phyloP scores from a whole-genome alignment of 2,888 invertebrate species.

The Ariolimax columbianus region DNA sequence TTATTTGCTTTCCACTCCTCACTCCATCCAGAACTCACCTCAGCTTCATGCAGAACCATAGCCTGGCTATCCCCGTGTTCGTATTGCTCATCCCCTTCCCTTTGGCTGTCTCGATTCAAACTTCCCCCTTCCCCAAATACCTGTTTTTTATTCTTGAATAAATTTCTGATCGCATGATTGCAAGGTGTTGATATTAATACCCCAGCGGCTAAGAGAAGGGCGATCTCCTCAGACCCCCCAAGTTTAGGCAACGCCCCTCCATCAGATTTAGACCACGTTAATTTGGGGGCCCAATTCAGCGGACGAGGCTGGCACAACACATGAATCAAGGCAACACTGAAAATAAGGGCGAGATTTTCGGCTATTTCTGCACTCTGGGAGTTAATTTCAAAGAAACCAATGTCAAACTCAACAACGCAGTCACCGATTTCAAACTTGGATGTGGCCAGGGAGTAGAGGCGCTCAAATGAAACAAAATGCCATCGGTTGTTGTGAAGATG shows the following conservation, averaged over 20 bases:
- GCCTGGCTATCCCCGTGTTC: conserved; percentile 35
- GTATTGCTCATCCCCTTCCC: conserved; percentile 36
- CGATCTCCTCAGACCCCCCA: conserved; percentile 68
- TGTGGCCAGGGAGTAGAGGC: conserved; percentile 61
- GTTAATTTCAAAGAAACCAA: conserved; percentile 66
- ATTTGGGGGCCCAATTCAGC: conserved; percentile 53
- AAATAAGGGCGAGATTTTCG: conserved; percentile 80
- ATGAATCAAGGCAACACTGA: conserved; percentile 79
- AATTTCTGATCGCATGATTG: conserved; percentile 71
- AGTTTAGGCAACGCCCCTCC: conserved; percentile 62
- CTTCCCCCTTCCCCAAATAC: conserved; percentile 20
- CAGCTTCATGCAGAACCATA: conserved; percentile 47
- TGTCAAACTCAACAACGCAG: conserved; percentile 70
- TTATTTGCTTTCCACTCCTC: conserved; percentile 23
- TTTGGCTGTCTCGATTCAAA: conserved; percentile 1
- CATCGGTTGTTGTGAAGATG: conserved; percentile 62
- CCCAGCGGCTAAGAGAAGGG: conserved; percentile 79
- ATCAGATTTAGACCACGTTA: conserved; percentile 46
- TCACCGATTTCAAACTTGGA: conserved; percentile 64
- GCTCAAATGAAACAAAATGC: conserved; percentile 64
- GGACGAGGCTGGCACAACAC: conserved; percentile 80
- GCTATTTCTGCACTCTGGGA: conserved; percentile 71
- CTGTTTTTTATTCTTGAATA: conserved; percentile 50
- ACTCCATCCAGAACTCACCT: conserved; percentile 48
- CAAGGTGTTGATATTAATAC: conserved; percentile 77